Evolutionary conservation across 1,140 invertebrate species (phyloP).

Genomic region (Pachyrhynchus sulphureomaculatus): DNA sequence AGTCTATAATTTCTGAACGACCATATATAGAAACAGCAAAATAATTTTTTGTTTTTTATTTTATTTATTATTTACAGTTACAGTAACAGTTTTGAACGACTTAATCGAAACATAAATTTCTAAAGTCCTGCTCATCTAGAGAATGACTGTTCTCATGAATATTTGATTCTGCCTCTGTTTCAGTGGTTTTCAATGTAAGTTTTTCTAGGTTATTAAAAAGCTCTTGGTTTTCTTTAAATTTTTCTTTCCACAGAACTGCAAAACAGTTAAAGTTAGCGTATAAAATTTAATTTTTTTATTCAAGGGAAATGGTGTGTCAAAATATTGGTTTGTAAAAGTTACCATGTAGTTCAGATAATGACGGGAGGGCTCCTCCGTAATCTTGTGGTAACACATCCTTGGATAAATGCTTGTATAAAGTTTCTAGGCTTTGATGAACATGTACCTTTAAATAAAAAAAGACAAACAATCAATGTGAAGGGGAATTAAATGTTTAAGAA

Average conservation of each 20-base stretch:
- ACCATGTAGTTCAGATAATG: slow-evolving; percentile 44
- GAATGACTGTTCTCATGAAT: too few relatives aligned
- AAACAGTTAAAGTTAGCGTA: too few relatives aligned
- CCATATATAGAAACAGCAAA: too few relatives aligned
- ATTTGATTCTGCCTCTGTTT: background rate
- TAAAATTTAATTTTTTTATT: too few relatives aligned
- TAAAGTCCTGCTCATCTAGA: background rate
- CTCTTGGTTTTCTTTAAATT: slow-evolving; percentile 15
- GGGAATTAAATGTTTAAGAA: too few relatives aligned
- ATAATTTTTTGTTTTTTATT: too few relatives aligned
- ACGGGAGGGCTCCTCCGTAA: slow-evolving; percentile 43
- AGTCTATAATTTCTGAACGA: too few relatives aligned
- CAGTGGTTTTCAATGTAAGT: background rate
- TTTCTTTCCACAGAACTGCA: slow-evolving; percentile 30
- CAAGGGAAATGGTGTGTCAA: too few relatives aligned
- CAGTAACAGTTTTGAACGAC: too few relatives aligned
- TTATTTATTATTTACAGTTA: too few relatives aligned
- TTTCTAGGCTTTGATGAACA: slow-evolving; percentile 18
- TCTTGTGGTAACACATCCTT: slow-evolving; percentile 46
- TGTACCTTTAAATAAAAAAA: slow-evolving; percentile 14
- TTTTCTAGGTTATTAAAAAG: slow-evolving; percentile 34
- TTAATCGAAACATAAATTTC: background rate
- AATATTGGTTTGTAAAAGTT: background rate
- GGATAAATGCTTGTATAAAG: slow-evolving; percentile 33
- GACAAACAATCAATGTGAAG: too few relatives aligned